Evolutionary conservation across 2,888 invertebrate species (phyloP).

Genomic region (Lithophane leautieri): DNA sequence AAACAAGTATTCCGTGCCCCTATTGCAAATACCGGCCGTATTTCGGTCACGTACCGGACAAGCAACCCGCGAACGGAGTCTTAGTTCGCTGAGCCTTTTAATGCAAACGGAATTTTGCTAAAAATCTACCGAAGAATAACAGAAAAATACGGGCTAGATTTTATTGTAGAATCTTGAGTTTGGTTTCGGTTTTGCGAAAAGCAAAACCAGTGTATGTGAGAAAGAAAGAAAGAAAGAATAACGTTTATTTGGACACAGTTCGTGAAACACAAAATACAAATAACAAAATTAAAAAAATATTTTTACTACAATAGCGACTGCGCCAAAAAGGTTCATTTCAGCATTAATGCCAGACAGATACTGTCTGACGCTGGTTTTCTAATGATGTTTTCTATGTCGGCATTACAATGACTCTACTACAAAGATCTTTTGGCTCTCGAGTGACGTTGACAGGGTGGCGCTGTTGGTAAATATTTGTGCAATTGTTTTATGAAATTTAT

Average conservation of each 20-base stretch:
- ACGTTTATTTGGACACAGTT: too few relatives aligned
- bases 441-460: background rate
- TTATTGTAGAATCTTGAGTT: slow-evolving; percentile 1
- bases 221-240: too few relatives aligned
- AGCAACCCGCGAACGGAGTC: slow-evolving; percentile 58
- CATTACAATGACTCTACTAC: background rate
- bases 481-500: background rate
- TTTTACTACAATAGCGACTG: too few relatives aligned
- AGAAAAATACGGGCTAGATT: slow-evolving; percentile 49
- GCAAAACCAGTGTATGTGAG: too few relatives aligned
- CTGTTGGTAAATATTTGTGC: background rate
- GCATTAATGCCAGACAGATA: too few relatives aligned
- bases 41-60: slow-evolving; percentile 60
- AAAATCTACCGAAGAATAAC: slow-evolving; percentile 52
- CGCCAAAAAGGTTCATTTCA: too few relatives aligned
- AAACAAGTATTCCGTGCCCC: slow-evolving; percentile 45
- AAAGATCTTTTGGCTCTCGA: background rate
- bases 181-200: background rate
- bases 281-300: too few relatives aligned
- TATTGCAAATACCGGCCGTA: slow-evolving; percentile 42
- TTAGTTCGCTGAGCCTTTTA: slow-evolving; percentile 61
- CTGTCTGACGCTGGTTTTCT: too few relatives aligned
- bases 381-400: too few relatives aligned
- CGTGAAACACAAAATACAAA: too few relatives aligned
- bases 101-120: slow-evolving; percentile 64